phyloP scores from a whole-genome alignment of 1,140 invertebrate genomes.

The Triops longicaudatus region DNA sequence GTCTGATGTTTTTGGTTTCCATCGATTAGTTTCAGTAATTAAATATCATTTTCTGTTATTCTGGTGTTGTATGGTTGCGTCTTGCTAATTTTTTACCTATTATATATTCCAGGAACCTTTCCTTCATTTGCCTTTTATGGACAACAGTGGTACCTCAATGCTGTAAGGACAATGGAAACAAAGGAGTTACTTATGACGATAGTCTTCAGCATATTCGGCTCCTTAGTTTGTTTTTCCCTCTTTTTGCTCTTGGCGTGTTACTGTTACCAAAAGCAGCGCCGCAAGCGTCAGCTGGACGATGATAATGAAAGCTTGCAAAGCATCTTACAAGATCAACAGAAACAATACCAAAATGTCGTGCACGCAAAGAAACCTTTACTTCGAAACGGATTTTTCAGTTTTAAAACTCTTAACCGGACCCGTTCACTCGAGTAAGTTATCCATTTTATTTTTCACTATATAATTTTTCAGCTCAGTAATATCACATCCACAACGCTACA shows the following conservation, averaged over 20 bases:
- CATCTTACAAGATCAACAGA: neutral
- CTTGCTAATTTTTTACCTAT: too few species aligned
- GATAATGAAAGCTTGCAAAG: neutral
- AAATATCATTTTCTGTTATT: too few species aligned
- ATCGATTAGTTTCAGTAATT: too few species aligned
- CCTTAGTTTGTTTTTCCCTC: conserved; percentile 4
- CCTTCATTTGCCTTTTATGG: too few species aligned
- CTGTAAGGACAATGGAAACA: neutral
- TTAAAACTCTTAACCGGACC: neutral
- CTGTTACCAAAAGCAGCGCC: neutral
- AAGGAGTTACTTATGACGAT: neutral
- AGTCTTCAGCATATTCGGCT: neutral
- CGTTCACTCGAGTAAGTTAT: neutral
- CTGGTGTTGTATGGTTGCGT: too few species aligned
- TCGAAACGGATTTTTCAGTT: neutral
- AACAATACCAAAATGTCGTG: neutral
- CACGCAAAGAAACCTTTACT: neutral
- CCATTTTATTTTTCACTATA: neutral
- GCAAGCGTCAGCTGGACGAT: neutral
- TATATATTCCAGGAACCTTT: too few species aligned
- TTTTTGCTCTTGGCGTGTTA: neutral
- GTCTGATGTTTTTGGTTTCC: too few species aligned
- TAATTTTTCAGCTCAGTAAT: too few species aligned
- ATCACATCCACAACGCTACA: too few species aligned
- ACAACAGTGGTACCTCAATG: too few species aligned